Base-by-base conservation (phyloP, 1,140 invertebrate genomes). In the Saccostrea cuccullata region DNA sequence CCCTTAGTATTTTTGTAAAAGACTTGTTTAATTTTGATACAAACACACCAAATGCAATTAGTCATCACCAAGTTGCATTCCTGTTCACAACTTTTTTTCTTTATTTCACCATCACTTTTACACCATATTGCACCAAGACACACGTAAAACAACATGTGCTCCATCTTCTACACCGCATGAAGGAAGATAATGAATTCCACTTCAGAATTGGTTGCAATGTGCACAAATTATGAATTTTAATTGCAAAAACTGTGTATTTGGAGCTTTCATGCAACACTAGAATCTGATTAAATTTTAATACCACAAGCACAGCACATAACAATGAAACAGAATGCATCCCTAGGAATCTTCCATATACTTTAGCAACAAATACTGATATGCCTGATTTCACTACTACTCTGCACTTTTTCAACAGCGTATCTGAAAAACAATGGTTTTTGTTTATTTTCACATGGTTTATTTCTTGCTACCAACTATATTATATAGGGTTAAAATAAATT, bases 381-480 rank as follows among this genome's bases (percentile, higher is more conserved):
- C 26, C 26, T 77, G 70, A 15, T 77, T 77, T 77, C 70, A 77
- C 70, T 12, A 77, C 20, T n/a, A 8, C 23, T 15, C 30, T 26
- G 30, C 70, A 77, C 70, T 30, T 30, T 26, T 77, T 30, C 26
- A 26, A 77, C 12, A 77, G 26, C 26, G 26, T 77, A 77, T 77
- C 70, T 77, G 70, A 77, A 77, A 77, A 77, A 77, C 26, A 77
- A 77, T 30, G 70, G 23, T 30, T 26, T 36, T 30, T 30, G 23
- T 77, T 77, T 26, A 77, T 77, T 77, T 77, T 77, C 70, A 77
- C 70, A 77, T 30, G 70, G 70, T 77, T 77, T 77, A 77, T 77
- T 67, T 77, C 70, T 77, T 77, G 70, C 70, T 77, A 77, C 70
- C 26, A 77, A 77, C 70, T 77, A 77, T 77, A 77, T 36, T 26